Conservation (phyloP, 2,888 invertebrate species). For the Lepidochrysops patricia region DNA sequence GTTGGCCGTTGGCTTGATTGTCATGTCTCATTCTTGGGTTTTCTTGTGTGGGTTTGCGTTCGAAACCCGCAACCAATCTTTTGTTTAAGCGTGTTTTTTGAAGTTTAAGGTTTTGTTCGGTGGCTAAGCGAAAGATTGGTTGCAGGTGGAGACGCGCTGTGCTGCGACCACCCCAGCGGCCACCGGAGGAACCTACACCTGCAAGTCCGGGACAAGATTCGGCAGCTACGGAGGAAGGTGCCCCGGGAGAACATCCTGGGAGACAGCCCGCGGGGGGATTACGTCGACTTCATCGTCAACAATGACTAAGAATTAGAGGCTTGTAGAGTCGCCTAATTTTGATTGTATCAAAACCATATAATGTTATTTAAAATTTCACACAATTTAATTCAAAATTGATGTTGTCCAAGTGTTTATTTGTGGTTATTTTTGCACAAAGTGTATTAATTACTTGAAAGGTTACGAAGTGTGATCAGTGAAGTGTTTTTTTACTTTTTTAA, state of each 20-base stretch:
- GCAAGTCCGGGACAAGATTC: slow-evolving; percentile 43
- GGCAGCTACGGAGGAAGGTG: slow-evolving; percentile 39
- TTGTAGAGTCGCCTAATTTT: too few relatives aligned
- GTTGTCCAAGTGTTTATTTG: neutral
- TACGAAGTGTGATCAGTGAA: neutral
- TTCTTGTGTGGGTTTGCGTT: neutral
- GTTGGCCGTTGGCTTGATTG: neutral
- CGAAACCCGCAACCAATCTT: slow-evolving; percentile 22
- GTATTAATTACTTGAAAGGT: too few relatives aligned
- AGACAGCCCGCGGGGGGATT: slow-evolving; percentile 45
- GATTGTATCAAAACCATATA: too few relatives aligned
- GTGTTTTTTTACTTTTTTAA: slow-evolving; percentile 28
- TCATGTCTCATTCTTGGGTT: neutral
- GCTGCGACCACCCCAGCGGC: slow-evolving; percentile 45
- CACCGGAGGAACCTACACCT: slow-evolving; percentile 53
- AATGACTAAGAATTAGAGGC: slow-evolving; percentile 50
- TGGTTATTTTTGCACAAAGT: neutral
- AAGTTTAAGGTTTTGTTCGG: neutral
- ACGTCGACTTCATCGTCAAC: slow-evolving; percentile 61
- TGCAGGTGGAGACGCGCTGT: slow-evolving; percentile 63
- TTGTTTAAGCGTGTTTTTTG: slow-evolving; percentile 9
- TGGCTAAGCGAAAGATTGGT: slow-evolving; percentile 45
- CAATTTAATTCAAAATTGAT: neutral
- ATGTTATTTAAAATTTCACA: too few relatives aligned
- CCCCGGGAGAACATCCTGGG: slow-evolving; percentile 54